Conservation (phyloP, 2,888 invertebrate species). For the Philhelius pedissequus region DNA sequence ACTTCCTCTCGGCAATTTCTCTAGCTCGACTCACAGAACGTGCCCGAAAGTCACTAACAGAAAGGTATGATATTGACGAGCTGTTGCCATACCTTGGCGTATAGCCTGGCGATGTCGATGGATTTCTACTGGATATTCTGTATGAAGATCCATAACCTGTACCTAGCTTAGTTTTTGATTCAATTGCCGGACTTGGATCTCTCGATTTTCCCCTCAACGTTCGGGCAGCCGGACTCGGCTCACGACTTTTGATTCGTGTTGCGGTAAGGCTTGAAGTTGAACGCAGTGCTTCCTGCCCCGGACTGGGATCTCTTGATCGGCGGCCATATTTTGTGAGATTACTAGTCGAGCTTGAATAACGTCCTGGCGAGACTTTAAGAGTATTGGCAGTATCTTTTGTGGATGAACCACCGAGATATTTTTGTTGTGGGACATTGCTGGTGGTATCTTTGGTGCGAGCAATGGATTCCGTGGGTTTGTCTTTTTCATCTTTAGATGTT, state of each 20-base stretch:
- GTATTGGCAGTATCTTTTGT: slow-evolving; percentile 35
- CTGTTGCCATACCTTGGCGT: slow-evolving; percentile 70
- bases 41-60: slow-evolving; percentile 77
- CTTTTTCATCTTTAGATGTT: slow-evolving; percentile 70
- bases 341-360: slow-evolving; percentile 68
- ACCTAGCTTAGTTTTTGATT: slow-evolving; percentile 74
- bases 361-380: slow-evolving; percentile 32
- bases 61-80: slow-evolving; percentile 73
- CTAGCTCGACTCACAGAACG: slow-evolving; percentile 75
- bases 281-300: slow-evolving; percentile 74
- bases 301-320: slow-evolving; percentile 76
- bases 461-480: slow-evolving; percentile 69
- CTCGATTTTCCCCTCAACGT: slow-evolving; percentile 77
- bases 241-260: slow-evolving; percentile 79
- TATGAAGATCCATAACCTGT: slow-evolving; percentile 70
- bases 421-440: slow-evolving; percentile 42
- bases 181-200: slow-evolving; percentile 80
- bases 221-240: slow-evolving; percentile 80
- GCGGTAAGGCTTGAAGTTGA: slow-evolving; percentile 70
- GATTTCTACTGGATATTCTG: slow-evolving; percentile 70
- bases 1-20: slow-evolving; percentile 78
- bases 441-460: slow-evolving; percentile 66
- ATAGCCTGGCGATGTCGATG: slow-evolving; percentile 56
- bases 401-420: slow-evolving; percentile 31
- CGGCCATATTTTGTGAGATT: slow-evolving; percentile 74